Conservation (phyloP, 2,113 vertebrate species). For the Otis tarda region DNA sequence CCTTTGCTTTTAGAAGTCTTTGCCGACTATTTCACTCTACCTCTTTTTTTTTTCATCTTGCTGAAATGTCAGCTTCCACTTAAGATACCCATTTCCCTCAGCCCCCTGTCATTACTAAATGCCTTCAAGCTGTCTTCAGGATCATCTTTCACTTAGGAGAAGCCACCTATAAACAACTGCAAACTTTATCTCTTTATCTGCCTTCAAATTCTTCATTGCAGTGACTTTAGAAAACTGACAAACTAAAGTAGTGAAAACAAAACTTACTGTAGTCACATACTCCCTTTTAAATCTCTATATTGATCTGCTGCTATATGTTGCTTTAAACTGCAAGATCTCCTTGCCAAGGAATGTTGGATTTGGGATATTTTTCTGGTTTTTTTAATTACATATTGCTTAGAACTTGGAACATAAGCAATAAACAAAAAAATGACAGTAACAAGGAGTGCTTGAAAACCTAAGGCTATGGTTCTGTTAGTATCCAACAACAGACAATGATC, state of each 20-base stretch:
- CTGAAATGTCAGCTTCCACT: background rate
- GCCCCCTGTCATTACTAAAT: background rate
- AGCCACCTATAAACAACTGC: background rate
- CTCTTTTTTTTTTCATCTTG: background rate
- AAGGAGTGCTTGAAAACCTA: background rate
- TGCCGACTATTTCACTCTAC: background rate
- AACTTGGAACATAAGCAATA: background rate
- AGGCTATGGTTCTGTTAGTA: background rate
- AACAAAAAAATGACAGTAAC: background rate
- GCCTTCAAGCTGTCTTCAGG: background rate
- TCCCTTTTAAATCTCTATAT: background rate
- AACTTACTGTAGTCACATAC: background rate
- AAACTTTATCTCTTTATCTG: background rate
- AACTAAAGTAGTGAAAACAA: background rate
- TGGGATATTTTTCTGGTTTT: background rate
- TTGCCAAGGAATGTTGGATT: background rate
- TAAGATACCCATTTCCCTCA: background rate
- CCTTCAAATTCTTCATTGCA: background rate
- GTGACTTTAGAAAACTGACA: background rate
- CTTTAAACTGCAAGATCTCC: background rate
- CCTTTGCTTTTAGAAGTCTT: background rate
- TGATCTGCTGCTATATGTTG: background rate
- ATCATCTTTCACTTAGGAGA: background rate
- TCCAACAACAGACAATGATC: background rate
- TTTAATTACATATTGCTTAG: background rate